Evolutionary conservation across 2,797 vertebrate genomes (phyloP).

Genomic region (Hippocampus kuda): DNA sequence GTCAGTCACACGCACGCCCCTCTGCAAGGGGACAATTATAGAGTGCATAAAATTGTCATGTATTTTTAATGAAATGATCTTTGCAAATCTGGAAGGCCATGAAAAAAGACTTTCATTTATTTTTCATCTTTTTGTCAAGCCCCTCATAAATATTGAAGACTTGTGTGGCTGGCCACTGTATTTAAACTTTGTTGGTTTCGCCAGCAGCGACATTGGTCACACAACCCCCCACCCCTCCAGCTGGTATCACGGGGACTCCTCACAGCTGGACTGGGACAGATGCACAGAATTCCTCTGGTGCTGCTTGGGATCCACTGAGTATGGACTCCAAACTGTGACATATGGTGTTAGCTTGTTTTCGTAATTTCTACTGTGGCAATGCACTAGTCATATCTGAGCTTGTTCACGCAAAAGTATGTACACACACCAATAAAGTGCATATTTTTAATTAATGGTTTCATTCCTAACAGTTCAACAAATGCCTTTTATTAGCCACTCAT

Average conservation of each 20-base stretch:
- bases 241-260: conserved; percentile 41
- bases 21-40: conserved; percentile 50
- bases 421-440: background rate
- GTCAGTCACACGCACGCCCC: conserved; percentile 16
- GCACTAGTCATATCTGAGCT: conserved; percentile 16
- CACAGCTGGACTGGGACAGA: conserved; percentile 63
- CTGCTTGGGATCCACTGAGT: conserved; percentile 34
- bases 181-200: conserved; percentile 72
- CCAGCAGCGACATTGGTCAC: conserved; percentile 62
- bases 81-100: conserved; percentile 72
- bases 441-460: background rate
- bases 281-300: conserved; percentile 62
- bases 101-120: conserved; percentile 71
- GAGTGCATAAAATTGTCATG: conserved; percentile 63
- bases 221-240: conserved; percentile 31
- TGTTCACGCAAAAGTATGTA: conserved; percentile 11
- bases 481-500: background rate
- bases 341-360: conserved; percentile 42
- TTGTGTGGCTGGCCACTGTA: conserved; percentile 58
- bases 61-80: conserved; percentile 73
- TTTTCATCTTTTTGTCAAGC: conserved; percentile 77
- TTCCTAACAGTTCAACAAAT: background rate
- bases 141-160: conserved; percentile 72
- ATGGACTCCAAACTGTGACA: conserved; percentile 35
- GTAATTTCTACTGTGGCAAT: conserved; percentile 27